Evolutionary conservation across 2,888 invertebrate species (phyloP).

Genomic region (Diadromus collaris): DNA sequence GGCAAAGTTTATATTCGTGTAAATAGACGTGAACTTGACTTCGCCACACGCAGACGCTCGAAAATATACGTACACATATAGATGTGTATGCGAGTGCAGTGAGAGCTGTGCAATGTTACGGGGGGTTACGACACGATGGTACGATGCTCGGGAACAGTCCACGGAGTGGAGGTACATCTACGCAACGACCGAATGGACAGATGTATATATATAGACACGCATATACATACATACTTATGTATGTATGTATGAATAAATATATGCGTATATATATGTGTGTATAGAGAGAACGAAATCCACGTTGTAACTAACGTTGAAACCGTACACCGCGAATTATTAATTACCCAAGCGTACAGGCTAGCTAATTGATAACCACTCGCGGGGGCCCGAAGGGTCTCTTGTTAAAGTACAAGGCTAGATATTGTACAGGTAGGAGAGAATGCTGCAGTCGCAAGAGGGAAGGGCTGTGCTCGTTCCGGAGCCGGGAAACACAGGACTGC

Average conservation of each 20-base stretch:
- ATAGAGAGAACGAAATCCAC: slow-evolving; percentile 4
- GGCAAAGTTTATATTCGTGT: slow-evolving; percentile 53
- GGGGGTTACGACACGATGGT: slow-evolving; percentile 25
- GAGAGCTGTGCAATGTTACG: slow-evolving; percentile 15
- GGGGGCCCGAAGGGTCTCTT: slow-evolving; percentile 27
- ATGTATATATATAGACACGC: not conserved
- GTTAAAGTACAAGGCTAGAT: not conserved
- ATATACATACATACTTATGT: not conserved
- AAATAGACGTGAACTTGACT: slow-evolving; percentile 45
- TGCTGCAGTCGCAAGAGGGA: not conserved
- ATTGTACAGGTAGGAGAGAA: not conserved
- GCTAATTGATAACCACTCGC: slow-evolving; percentile 65
- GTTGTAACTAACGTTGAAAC: slow-evolving; percentile 43
- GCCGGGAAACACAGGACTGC: not conserved
- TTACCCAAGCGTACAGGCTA: slow-evolving; percentile 53
- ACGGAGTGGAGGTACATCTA: not conserved
- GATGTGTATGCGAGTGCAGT: slow-evolving; percentile 1
- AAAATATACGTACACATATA: not conserved
- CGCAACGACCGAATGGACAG: not conserved
- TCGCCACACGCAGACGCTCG: slow-evolving; percentile 15
- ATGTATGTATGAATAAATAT: not conserved
- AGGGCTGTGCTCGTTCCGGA: not conserved
- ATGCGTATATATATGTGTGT: not conserved
- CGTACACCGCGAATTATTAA: slow-evolving; percentile 60
- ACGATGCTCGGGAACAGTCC: slow-evolving; percentile 9